Conservation (phyloP, 2,888 invertebrate species). For the Nowickia ferox region DNA sequence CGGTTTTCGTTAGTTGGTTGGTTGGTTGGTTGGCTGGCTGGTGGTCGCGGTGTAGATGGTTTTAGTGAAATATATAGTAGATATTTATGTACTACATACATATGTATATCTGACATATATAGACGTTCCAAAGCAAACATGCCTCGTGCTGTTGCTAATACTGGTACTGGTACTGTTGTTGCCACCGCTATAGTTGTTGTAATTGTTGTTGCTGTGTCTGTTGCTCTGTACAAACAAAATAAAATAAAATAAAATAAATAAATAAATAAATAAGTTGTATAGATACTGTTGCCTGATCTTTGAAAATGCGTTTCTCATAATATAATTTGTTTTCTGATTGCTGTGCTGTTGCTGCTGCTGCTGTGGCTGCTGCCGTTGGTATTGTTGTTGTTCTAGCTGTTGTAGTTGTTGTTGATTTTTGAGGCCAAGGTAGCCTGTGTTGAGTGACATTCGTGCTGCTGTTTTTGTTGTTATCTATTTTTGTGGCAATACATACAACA, state of each 20-base stretch:
- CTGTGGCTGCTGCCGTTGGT: slow-evolving; percentile 53
- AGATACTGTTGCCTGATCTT: slow-evolving; percentile 58
- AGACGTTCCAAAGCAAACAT: slow-evolving; percentile 74
- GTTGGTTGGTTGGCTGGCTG: slow-evolving; percentile 26
- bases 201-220: slow-evolving; percentile 33
- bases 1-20: slow-evolving; percentile 24
- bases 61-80: slow-evolving; percentile 21
- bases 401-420: slow-evolving; percentile 64
- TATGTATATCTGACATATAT: background rate
- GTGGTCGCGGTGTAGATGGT: slow-evolving; percentile 33
- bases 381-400: slow-evolving; percentile 30
- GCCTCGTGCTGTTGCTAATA: slow-evolving; percentile 72
- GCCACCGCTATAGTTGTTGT: slow-evolving; percentile 20
- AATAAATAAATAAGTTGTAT: slow-evolving; percentile 20
- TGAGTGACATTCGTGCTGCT: slow-evolving; percentile 71
- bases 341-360: slow-evolving; percentile 61
- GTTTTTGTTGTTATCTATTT: slow-evolving; percentile 70
- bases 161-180: slow-evolving; percentile 46
- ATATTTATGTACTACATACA: slow-evolving; percentile 8
- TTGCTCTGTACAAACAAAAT: slow-evolving; percentile 24
- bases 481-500: slow-evolving; percentile 65
- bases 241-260: slow-evolving; percentile 19
- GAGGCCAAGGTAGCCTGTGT: slow-evolving; percentile 72
- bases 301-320: slow-evolving; percentile 70
- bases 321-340: slow-evolving; percentile 70